Percentiles rank a stretch among this genome's conserved stretches.
Evolutionary conservation across 2,113 vertebrate genomes (phyloP).

Genomic region (Plecotus auritus): DNA sequence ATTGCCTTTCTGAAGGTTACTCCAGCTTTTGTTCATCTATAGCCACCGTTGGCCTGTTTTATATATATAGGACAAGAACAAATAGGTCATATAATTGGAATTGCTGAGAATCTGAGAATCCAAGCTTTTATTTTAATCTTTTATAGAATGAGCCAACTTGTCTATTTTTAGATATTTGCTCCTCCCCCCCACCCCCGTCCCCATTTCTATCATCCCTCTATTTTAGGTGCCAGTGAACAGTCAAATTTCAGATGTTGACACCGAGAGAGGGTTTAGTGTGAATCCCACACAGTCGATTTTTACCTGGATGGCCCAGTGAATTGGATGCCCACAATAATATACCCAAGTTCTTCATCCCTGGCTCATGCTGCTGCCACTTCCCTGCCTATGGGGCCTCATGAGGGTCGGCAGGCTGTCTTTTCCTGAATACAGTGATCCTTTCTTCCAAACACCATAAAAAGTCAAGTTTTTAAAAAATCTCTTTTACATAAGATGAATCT

Average conservation of each 20-base stretch:
- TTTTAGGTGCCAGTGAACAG: conserved; percentile 11
- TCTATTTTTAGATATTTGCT: conserved; percentile 7
- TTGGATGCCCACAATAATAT: not conserved
- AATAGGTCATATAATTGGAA: not conserved
- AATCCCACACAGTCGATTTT: not conserved
- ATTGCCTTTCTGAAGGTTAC: conserved; percentile 43
- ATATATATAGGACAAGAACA: not conserved
- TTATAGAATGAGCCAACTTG: not conserved
- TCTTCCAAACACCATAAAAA: not conserved
- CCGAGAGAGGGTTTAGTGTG: not conserved
- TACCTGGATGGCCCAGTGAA: not conserved
- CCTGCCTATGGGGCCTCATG: not conserved
- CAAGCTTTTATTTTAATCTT: conserved; percentile 5
- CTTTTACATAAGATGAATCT: not conserved
- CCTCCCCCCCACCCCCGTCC: not conserved
- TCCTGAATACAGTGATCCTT: not conserved
- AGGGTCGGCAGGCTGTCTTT: not conserved
- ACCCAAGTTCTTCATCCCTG: not conserved
- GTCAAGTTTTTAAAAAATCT: not conserved
- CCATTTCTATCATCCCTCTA: not conserved
- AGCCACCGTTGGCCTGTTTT: conserved; percentile 4
- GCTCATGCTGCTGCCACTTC: not conserved
- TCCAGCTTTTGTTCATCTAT: not conserved
- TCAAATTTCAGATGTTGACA: not conserved
- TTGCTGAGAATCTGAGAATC: conserved; percentile 11